Evolutionary conservation across 2,888 invertebrate species (phyloP), one percentile per base, ranked within the genome.

Genomic region (Taphrorychus bicolor): DNA sequence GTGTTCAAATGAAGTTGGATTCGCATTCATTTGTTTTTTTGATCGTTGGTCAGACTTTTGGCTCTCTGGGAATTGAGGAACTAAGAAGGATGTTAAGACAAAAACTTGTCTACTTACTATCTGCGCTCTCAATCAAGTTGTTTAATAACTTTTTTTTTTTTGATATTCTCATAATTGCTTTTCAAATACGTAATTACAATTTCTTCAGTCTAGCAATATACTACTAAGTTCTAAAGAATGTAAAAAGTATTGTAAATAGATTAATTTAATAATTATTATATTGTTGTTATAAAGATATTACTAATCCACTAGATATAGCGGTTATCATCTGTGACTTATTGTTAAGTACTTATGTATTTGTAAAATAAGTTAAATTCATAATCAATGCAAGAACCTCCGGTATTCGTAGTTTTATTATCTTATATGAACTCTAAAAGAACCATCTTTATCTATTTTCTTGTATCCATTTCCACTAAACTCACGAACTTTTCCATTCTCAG

Each of bases 1-100:
- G 79, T 80, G 77, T 80, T 79, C 73, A 79, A 80, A 80, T 80
- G 79, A 79, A 79, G 78, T 48, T 78, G 78, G 77, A 18, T 61
- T 61, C 61, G 77, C 57, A 42, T 57, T 42, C 16, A 41, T 57
- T 40, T 19, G 73, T 76, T 79, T 79, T 78, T 79, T 78, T 59
- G 69, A 66, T 72, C 72, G 66, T n/a, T n/a, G n/a, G n/a, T 40
- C 42, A 40, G 57, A 2, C 58, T 61, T 49, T 56, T 32, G 75
- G 75, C 73, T 74, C 76, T 79, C 79, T 73, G 76, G 77, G 79
- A 79, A 80, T 76, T 76, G 77, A 73, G 74, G 77, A 79, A 79
- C 77, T 77, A 75, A 77, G 76, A 75, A 77, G 77, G 77, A 78
- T 77, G 76, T 75, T 72, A 70, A 68, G 59, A 51, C 42, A 61